These are phyloP conservation scores for Brachionus angularis DNA, from an alignment of 1,140 invertebrate genomes.

Conservation along the genomic window DNA sequence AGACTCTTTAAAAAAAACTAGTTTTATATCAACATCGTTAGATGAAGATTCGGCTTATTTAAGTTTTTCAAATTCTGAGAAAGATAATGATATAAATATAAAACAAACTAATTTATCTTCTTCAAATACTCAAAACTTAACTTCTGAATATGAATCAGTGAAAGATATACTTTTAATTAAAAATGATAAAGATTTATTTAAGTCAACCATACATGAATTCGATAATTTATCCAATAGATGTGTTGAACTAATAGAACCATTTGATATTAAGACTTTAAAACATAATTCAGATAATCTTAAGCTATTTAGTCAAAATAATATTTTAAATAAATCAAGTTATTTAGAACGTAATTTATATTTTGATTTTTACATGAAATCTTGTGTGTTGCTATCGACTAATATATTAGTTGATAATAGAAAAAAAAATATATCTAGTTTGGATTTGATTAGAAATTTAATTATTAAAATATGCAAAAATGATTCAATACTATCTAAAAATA, in stretches of 20 bases:
- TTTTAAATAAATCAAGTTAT: not conserved
- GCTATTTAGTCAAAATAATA: not conserved
- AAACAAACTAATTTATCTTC: conserved; percentile 19
- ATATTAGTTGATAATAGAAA: not conserved
- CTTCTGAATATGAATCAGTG: conserved; percentile 2
- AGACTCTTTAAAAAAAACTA: not conserved
- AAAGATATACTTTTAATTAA: not conserved
- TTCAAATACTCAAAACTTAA: not conserved
- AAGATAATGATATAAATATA: no score
- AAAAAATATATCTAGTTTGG: no score
- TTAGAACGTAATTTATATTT: conserved; percentile 7
- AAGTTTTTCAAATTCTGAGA: no score
- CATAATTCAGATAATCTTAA: not conserved
- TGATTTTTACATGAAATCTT: conserved; percentile 32
- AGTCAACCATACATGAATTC: conserved; percentile 17
- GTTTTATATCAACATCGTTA: no score
- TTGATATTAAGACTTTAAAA: conserved; percentile 9
- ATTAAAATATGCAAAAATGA: conserved; percentile 35
- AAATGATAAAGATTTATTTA: conserved; percentile 26
- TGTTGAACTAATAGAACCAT: conserved; percentile 21
- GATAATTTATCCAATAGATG: conserved; percentile 14
- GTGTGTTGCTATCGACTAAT: not conserved
- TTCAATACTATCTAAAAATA: conserved; percentile 10
- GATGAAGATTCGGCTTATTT: conserved; percentile 27
- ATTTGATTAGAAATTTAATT: conserved; percentile 20